Conservation (phyloP, 2,113 vertebrate genomes). For the Carassius auratus region DNA sequence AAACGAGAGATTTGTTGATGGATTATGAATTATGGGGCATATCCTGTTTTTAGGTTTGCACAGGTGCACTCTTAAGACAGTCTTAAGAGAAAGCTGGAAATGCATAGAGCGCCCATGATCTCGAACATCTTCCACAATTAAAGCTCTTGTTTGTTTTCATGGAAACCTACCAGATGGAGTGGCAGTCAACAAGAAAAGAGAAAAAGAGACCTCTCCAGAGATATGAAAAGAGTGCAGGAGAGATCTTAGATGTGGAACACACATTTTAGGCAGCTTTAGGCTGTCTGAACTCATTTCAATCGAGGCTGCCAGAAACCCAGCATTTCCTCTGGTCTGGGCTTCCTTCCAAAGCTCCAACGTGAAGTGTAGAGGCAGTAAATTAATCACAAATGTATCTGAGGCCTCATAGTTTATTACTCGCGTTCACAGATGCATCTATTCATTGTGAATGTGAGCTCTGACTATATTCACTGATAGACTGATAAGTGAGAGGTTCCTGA, state of each 20-base stretch:
- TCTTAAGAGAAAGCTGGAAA: conserved; percentile 20
- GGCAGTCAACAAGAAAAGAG: conserved; percentile 59
- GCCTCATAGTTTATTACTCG: conserved; percentile 58
- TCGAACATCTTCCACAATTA: conserved; percentile 53
- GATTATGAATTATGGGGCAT: neutral
- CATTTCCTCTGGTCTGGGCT: conserved; percentile 64
- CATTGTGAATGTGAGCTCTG: conserved; percentile 49
- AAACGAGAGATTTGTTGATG: neutral
- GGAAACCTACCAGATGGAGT: conserved; percentile 60
- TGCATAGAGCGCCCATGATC: conserved; percentile 38
- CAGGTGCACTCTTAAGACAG: neutral
- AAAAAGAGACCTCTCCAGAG: conserved; percentile 63
- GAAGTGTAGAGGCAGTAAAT: conserved; percentile 63
- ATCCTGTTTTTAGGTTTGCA: neutral
- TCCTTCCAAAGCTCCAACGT: conserved; percentile 59
- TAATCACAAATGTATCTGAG: conserved; percentile 63
- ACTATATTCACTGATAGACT: conserved; percentile 45
- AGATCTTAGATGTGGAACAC: conserved; percentile 62
- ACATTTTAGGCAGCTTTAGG: conserved; percentile 62
- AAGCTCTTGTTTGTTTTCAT: conserved; percentile 59
- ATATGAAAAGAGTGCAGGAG: conserved; percentile 65
- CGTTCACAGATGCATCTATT: conserved; percentile 55
- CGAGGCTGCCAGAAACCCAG: conserved; percentile 59
- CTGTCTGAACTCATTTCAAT: conserved; percentile 65
- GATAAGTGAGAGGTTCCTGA: conserved; percentile 48